phyloP scores from a whole-genome alignment of 2,888 invertebrate species.

The Elysia crispata region DNA sequence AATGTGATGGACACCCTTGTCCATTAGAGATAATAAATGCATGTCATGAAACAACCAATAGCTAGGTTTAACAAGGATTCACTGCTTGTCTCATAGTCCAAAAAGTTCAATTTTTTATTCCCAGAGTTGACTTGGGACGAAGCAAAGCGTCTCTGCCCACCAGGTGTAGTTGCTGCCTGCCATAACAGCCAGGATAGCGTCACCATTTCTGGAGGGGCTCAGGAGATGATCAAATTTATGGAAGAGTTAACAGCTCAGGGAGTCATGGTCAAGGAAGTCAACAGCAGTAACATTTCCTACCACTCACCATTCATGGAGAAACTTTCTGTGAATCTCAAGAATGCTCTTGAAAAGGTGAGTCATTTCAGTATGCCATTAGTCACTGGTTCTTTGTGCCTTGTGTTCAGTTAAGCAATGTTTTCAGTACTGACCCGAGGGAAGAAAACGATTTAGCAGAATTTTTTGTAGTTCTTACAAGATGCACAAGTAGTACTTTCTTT shows the following conservation, averaged over 20 bases:
- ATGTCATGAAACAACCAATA: no score
- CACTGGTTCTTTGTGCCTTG: no score
- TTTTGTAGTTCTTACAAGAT: no score
- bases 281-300: conserved; percentile 75
- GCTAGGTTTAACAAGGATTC: no score
- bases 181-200: conserved; percentile 96
- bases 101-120: conserved; percentile 11
- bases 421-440: no score
- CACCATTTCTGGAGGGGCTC: conserved; percentile 92
- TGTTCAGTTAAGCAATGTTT: no score
- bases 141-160: conserved; percentile 71
- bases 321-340: conserved; percentile 72
- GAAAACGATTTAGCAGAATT: no score
- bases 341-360: conserved; percentile 70
- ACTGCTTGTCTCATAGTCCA: no score
- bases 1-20: no score
- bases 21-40: no score
- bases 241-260: conserved; percentile 70
- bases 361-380: neutral
- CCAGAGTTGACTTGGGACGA: conserved; percentile 76
- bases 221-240: conserved; percentile 70
- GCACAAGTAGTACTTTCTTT: no score
- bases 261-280: conserved; percentile 75
- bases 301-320: conserved; percentile 76
- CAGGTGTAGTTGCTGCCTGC: conserved; percentile 82